phyloP scores from a whole-genome alignment of 2,113 vertebrate species.

The Microcebus tavaratra region DNA sequence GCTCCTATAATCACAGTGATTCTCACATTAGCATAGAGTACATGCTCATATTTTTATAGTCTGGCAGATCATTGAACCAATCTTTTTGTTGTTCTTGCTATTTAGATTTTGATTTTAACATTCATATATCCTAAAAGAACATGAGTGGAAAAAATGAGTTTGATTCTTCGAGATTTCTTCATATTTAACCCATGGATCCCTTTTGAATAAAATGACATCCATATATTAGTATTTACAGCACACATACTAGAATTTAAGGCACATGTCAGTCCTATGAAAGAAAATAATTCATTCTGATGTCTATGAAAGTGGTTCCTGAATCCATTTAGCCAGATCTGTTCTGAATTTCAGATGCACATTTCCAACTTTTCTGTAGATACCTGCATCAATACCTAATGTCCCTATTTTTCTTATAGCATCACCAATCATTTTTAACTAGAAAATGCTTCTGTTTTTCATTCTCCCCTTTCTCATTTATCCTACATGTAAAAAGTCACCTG shows the following conservation, averaged over 20 bases:
- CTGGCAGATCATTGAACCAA: conserved; percentile 19
- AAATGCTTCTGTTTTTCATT: neutral
- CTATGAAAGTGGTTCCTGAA: conserved; percentile 20
- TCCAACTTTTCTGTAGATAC: neutral
- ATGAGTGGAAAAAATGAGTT: conserved; percentile 7
- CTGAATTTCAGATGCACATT: neutral
- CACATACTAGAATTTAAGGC: conserved; percentile 28
- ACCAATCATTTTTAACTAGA: neutral
- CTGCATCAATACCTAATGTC: neutral
- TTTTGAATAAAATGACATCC: conserved; percentile 36
- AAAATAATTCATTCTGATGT: conserved; percentile 22
- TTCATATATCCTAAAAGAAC: conserved; percentile 30
- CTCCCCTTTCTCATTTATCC: neutral
- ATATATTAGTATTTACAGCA: conserved; percentile 47
- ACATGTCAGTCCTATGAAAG: conserved; percentile 1
- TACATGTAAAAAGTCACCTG: neutral
- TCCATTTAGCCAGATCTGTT: neutral
- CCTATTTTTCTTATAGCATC: neutral
- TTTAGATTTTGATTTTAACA: conserved; percentile 61
- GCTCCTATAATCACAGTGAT: conserved; percentile 12
- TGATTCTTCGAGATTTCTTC: conserved; percentile 25
- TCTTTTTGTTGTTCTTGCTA: conserved; percentile 23
- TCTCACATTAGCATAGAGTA: neutral
- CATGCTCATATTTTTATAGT: neutral
- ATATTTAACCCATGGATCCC: neutral